Conservation (phyloP, 2,113 vertebrate genomes). For the Cynopterus brachyotis region DNA sequence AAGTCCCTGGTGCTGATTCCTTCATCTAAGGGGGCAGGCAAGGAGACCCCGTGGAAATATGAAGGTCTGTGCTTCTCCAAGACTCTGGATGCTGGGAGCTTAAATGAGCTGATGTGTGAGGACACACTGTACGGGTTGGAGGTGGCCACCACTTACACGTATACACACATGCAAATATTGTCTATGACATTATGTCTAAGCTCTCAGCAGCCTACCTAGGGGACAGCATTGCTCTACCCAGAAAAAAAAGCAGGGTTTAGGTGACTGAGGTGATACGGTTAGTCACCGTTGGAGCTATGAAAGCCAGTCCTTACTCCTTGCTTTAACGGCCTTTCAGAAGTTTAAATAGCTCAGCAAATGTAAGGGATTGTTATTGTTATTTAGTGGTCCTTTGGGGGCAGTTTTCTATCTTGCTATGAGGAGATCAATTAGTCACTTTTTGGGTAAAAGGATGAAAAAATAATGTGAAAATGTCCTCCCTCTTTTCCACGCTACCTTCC, state of each 20-base stretch:
- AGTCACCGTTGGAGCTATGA: not conserved
- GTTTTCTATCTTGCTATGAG: not conserved
- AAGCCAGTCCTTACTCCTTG: not conserved
- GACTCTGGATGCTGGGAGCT: not conserved
- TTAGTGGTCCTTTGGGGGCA: not conserved
- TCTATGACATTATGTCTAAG: not conserved
- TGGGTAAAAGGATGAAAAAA: not conserved
- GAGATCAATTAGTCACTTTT: not conserved
- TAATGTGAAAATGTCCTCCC: not conserved
- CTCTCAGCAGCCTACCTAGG: not conserved
- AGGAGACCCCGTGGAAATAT: not conserved
- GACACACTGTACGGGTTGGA: not conserved
- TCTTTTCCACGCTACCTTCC: not conserved
- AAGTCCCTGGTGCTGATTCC: not conserved
- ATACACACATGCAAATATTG: rapidly evolving
- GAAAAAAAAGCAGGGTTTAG: not conserved
- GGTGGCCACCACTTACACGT: not conserved
- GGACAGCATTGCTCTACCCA: not conserved
- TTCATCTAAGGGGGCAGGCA: not conserved
- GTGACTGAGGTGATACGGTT: not conserved
- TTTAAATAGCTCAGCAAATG: not conserved
- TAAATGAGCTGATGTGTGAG: not conserved
- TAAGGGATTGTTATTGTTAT: not conserved
- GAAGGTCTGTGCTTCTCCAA: not conserved
- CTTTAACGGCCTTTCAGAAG: not conserved